A percentile compares a stretch with the other conserved stretches of the same genome.
Evolutionary conservation across 2,113 vertebrate species (phyloP).

Genomic region (Zosterops borbonicus): DNA sequence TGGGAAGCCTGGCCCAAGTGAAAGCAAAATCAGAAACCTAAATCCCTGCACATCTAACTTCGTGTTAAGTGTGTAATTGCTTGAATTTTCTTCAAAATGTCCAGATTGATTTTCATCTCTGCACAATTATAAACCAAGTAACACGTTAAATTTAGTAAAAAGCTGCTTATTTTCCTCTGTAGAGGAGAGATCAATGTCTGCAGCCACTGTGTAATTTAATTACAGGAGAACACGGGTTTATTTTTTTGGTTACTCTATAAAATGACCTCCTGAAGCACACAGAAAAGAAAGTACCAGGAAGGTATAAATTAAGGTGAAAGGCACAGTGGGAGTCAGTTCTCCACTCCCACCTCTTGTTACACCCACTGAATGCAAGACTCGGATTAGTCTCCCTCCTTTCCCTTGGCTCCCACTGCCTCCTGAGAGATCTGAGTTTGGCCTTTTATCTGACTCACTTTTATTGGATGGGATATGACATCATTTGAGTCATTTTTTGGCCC

Average conservation of each 20-base stretch:
- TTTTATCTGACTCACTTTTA: slow-evolving; percentile 15
- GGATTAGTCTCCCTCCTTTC: neutral
- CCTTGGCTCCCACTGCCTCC: neutral
- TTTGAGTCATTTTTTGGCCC: slow-evolving; percentile 2
- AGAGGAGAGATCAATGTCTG: neutral
- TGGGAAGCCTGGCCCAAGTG: neutral
- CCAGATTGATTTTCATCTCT: neutral
- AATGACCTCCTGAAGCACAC: slow-evolving; percentile 2
- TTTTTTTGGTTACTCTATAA: neutral
- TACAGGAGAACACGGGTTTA: neutral
- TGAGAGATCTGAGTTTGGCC: neutral
- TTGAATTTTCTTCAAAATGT: neutral
- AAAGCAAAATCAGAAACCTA: neutral
- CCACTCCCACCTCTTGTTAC: neutral
- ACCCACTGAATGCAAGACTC: neutral
- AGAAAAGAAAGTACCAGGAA: neutral
- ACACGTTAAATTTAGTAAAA: neutral
- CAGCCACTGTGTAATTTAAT: neutral
- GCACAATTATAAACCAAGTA: neutral
- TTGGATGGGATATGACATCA: slow-evolving; percentile 1
- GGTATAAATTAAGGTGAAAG: slow-evolving; percentile 35
- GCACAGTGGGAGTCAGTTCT: slow-evolving; percentile 15
- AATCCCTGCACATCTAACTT: neutral
- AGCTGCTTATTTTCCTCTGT: neutral
- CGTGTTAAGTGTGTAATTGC: neutral